Evolutionary conservation across 2,797 vertebrate genomes (phyloP), one percentile per base, ranked within the genome.

Genomic region (Takifugu rubripes): DNA sequence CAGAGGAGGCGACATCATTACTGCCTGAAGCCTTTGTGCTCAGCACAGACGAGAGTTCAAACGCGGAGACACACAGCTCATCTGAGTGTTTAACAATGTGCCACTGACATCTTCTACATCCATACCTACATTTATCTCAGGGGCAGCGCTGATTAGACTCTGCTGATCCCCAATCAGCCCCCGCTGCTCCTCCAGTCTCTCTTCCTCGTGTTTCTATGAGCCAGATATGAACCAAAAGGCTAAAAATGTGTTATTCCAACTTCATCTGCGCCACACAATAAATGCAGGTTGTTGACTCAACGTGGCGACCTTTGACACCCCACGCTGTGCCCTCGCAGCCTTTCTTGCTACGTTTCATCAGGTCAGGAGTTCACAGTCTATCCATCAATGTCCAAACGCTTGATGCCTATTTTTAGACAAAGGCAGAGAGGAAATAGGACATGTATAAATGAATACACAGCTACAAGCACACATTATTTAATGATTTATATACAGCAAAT

Each of bases 321-420:
- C 21, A 63, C 29, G 53, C 68, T 66, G 72, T 67, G 53, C 56
- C 4, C 74, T 62, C 51, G 63, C 31, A 25, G 56, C 54, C 56
- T 48, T 58, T 64, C 68, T 77, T 68, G 69, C 74, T 79, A 72
- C 67, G 70, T 76, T 81, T 82, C 71, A 68, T 26, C 55, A 45
- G 74, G 78, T 85, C 78, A 82, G 48, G 53, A 70, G 78, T 83
- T 84, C 80, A 82, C 49, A 55, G 63, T 61, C 71, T 25, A 80
- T 78, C 29, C 66, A 77, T 81, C 72, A 80, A 51, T 25, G 61
- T 66, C 66, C 26, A 44, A 1, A 64, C 53, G 56, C 48, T 56
- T 62, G 51, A 56, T 61, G 48, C 3, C 36, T 71, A 68, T 76
- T 75, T 77, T 71, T 59, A 68, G 59, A 72, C 25, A 47, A 36